phyloP scores from a whole-genome alignment of 2,888 invertebrate species.

The Lasioglossum zephyrum region DNA sequence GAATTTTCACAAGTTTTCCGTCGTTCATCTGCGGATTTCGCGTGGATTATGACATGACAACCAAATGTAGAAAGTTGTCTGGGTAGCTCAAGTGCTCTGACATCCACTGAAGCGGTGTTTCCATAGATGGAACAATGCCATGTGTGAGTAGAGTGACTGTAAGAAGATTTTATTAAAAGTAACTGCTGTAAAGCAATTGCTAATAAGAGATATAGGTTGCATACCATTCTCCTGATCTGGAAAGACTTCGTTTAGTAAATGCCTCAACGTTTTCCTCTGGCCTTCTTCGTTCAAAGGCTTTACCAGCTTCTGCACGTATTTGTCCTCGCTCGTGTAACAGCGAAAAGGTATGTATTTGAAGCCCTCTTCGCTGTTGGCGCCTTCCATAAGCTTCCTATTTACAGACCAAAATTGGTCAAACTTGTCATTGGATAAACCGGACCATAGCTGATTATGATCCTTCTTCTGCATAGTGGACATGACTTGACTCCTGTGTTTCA shows the following conservation, averaged over 20 bases:
- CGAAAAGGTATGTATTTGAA: conserved; percentile 96
- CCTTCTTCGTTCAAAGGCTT: conserved; percentile 92
- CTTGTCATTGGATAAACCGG: conserved; percentile 97
- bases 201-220: neutral
- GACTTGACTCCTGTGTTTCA: conserved; percentile 96
- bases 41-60: conserved; percentile 84
- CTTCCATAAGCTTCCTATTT: conserved; percentile 97
- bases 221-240: conserved; percentile 86
- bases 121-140: conserved; percentile 93
- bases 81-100: conserved; percentile 99
- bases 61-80: conserved; percentile 98
- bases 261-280: conserved; percentile 89
- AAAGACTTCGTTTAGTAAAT: conserved; percentile 89
- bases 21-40: conserved; percentile 6
- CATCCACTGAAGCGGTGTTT: conserved; percentile 98
- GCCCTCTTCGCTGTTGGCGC: conserved; percentile 90
- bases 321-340: conserved; percentile 89
- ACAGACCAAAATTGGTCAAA: conserved; percentile 99
- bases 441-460: conserved; percentile 98
- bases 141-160: conserved; percentile 92
- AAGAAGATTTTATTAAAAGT: conserved; percentile 9
- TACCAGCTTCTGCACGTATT: conserved; percentile 90
- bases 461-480: conserved; percentile 97
- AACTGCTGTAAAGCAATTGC: neutral
- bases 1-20: conserved; percentile 26